A percentile compares a stretch with the other conserved stretches of the same genome.
phyloP scores from a whole-genome alignment of 2,888 invertebrate genomes.

The Cyclophora albipunctata region DNA sequence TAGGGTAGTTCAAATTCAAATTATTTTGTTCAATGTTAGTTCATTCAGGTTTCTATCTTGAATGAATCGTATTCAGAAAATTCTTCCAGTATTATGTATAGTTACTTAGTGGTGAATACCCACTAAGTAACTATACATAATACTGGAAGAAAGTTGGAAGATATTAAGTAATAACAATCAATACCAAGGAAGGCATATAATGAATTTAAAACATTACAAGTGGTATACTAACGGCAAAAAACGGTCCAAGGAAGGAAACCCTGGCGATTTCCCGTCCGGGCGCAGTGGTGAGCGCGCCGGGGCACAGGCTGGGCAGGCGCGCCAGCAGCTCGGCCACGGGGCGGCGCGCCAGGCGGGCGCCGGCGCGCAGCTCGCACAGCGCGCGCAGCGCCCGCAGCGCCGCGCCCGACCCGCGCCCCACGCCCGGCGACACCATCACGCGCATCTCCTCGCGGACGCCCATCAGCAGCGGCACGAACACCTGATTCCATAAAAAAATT shows the following conservation, averaged over 20 bases:
- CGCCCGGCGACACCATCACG: conserved; percentile 80
- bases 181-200: no score
- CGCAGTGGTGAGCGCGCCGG: conserved; percentile 82
- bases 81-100: no score
- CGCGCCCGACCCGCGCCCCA: conserved; percentile 80
- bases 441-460: conserved; percentile 75
- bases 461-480: conserved; percentile 58
- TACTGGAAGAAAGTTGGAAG: no score
- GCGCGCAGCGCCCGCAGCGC: conserved; percentile 85
- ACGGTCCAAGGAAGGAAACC: conserved; percentile 92
- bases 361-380: conserved; percentile 85
- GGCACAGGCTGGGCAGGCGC: conserved; percentile 77
- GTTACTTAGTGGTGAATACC: no score
- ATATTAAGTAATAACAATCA: no score
- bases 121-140: no score
- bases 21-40: no score
- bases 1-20: no score
- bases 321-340: conserved; percentile 78
- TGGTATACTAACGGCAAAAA: conserved; percentile 80
- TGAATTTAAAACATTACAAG: no score
- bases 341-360: conserved; percentile 78
- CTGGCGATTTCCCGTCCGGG: conserved; percentile 90
- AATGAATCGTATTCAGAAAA: no score
- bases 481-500: conserved; percentile 29
- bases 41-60: no score